Percentiles rank a stretch among this genome's conserved stretches.
Conservation (phyloP, 2,888 invertebrate species). For the Phyllotreta striolata region DNA sequence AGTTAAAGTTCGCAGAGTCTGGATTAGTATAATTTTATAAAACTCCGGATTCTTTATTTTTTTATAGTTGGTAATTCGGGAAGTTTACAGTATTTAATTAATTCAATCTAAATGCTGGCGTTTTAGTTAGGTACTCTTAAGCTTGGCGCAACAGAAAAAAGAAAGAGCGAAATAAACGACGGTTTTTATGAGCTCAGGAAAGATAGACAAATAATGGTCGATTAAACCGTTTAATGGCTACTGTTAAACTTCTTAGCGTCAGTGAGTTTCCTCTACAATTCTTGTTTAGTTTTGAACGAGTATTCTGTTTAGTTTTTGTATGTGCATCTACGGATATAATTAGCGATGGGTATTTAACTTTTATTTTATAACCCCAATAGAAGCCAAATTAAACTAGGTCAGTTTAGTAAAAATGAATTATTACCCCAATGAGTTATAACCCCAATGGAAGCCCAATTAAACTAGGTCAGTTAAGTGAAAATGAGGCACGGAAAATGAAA, state of each 20-base stretch:
- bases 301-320: not conserved
- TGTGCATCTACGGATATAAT: too few species aligned
- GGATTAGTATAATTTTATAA: constrained; percentile 15
- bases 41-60: constrained; percentile 11
- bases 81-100: constrained; percentile 19
- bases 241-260: not conserved
- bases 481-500: too few species aligned
- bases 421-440: not conserved
- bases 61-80: constrained; percentile 7
- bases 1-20: constrained; percentile 1
- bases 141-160: not conserved
- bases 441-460: too few species aligned
- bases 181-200: constrained; percentile 5
- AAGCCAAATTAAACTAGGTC: not conserved
- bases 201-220: constrained; percentile 2
- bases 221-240: constrained; percentile 1
- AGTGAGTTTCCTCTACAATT: constrained; percentile 1
- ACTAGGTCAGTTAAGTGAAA: not conserved
- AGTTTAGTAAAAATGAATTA: not conserved
- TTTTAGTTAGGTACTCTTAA: constrained; percentile 8
- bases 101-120: constrained; percentile 14
- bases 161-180: constrained; percentile 5
- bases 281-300: not conserved
- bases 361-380: not conserved
- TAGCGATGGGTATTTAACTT: not conserved